These are phyloP conservation scores for Pantelozetes paolii DNA, from an alignment of 2,888 invertebrate genomes.

Conservation along the genomic window DNA sequence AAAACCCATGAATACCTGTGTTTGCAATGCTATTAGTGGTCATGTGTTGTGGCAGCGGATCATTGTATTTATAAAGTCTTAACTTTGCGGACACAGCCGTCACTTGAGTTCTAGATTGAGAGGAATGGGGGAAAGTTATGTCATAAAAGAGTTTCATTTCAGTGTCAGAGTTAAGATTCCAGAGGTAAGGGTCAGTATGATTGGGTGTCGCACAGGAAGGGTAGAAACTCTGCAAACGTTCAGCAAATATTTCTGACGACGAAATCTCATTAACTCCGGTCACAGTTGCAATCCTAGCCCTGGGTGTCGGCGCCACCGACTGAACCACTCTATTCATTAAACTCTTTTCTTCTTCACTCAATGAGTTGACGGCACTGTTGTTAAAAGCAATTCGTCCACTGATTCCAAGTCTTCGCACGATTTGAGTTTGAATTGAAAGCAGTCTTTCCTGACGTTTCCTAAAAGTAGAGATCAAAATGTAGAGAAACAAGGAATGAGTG, in stretches of 20 bases:
- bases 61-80: constrained; percentile 43
- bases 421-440: constrained; percentile 44
- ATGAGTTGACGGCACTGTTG: constrained; percentile 35
- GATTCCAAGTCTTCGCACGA: constrained; percentile 43
- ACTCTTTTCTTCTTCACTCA: constrained; percentile 43
- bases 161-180: constrained; percentile 38
- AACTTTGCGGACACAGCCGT: constrained; percentile 45
- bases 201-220: constrained; percentile 45
- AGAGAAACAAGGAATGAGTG: too few relatives aligned
- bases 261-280: constrained; percentile 32
- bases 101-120: constrained; percentile 31
- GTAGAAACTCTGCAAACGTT: constrained; percentile 46
- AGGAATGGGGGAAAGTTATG: constrained; percentile 42
- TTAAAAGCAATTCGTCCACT: constrained; percentile 42
- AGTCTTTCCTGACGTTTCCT: constrained; percentile 46
- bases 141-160: constrained; percentile 45
- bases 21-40: background rate
- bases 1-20: background rate
- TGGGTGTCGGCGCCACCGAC: background rate
- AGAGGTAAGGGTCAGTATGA: constrained; percentile 43
- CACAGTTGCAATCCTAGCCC: background rate
- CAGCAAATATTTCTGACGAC: constrained; percentile 35
- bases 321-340: constrained; percentile 9
- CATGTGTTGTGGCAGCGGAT: constrained; percentile 1
- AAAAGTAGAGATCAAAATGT: constrained; percentile 32